phyloP scores from a whole-genome alignment of 2,797 vertebrate genomes.

The Varecia variegata region DNA sequence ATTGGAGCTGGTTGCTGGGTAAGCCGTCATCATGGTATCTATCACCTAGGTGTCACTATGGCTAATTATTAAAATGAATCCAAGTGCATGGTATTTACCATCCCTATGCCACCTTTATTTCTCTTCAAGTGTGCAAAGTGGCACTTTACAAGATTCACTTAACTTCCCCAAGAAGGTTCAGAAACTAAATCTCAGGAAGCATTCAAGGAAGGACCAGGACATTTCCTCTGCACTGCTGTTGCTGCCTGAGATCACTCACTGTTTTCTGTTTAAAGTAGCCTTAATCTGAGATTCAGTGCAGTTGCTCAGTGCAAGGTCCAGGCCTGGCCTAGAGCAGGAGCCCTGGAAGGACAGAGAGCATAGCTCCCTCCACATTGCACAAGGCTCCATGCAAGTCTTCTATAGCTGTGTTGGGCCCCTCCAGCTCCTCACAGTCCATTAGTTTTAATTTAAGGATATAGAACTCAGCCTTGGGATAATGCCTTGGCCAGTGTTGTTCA shows the following conservation, averaged over 20 bases:
- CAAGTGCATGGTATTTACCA: neutral
- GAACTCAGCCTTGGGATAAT: neutral
- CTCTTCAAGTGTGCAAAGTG: neutral
- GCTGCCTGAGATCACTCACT: neutral
- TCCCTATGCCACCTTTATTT: neutral
- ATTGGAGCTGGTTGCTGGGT: neutral
- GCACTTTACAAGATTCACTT: neutral
- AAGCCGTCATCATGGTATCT: neutral
- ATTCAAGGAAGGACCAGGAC: neutral
- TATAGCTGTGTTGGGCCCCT: neutral
- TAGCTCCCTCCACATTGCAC: accelerated
- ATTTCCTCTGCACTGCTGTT: neutral
- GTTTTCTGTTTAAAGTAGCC: neutral
- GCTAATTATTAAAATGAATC: constrained; percentile 61
- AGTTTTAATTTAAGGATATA: neutral
- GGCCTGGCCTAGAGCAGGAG: neutral
- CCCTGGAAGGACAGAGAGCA: neutral
- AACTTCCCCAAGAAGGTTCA: neutral
- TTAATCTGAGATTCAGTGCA: neutral
- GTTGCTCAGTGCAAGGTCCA: neutral
- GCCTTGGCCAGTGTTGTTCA: accelerated
- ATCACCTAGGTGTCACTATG: constrained; percentile 11
- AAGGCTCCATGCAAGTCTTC: neutral
- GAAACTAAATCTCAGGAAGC: neutral
- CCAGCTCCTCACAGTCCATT: neutral